A percentile compares a stretch with the other conserved stretches of the same genome.
Evolutionary conservation across 2,797 vertebrate species (phyloP).

Genomic region (Glyptemys insculpta): DNA sequence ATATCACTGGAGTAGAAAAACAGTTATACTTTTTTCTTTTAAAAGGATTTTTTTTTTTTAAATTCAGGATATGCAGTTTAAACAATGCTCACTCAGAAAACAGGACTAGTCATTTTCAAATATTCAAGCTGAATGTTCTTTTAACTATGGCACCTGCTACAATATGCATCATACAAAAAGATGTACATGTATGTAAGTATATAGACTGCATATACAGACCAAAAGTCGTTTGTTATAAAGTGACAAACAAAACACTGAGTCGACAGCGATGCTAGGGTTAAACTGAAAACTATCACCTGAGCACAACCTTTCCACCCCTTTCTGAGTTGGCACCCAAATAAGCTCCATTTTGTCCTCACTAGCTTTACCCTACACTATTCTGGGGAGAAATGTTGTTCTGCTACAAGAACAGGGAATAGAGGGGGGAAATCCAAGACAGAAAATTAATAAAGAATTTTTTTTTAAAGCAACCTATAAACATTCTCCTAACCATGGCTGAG

Average conservation of each 20-base stretch:
- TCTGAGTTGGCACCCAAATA: background rate
- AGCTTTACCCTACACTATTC: background rate
- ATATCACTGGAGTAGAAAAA: background rate
- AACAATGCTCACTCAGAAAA: background rate
- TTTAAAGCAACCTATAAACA: background rate
- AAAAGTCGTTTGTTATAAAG: background rate
- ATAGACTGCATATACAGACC: background rate
- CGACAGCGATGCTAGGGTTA: background rate
- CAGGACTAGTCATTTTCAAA: background rate
- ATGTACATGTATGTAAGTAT: background rate
- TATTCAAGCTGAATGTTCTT: background rate
- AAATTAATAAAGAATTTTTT: background rate
- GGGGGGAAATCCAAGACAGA: background rate
- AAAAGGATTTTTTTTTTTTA: background rate
- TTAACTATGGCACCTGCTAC: background rate
- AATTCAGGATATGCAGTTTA: background rate
- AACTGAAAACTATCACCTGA: background rate
- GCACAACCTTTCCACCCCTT: background rate
- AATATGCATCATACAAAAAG: accelerated
- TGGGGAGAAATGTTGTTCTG: background rate
- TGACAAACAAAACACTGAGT: background rate
- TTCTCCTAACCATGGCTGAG: background rate
- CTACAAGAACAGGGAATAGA: accelerated
- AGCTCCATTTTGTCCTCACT: background rate
- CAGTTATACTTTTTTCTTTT: background rate